Conservation (phyloP, 1,140 invertebrate genomes). For the Pectinophora gossypiella region DNA sequence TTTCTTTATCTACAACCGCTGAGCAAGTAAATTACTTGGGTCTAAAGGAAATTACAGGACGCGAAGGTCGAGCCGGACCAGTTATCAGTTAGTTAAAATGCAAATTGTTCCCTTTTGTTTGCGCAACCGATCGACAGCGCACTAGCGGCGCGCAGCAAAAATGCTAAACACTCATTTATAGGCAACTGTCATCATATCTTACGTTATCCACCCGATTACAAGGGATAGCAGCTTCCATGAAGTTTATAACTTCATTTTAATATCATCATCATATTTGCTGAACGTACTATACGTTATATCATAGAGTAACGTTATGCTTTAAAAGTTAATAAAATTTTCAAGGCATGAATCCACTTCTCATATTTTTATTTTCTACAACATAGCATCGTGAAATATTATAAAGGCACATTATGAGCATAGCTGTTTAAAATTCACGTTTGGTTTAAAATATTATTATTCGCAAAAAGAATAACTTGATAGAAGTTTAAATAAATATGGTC, state of each 20-base stretch:
- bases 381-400: too few relatives aligned
- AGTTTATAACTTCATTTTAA: slow-evolving; percentile 2
- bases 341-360: too few relatives aligned
- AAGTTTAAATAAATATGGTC: too few relatives aligned
- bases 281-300: too few relatives aligned
- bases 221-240: slow-evolving; percentile 12
- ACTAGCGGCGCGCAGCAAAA: slow-evolving; percentile 29
- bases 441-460: too few relatives aligned
- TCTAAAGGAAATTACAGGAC: slow-evolving; percentile 40
- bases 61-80: slow-evolving; percentile 31
- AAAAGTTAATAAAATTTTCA: too few relatives aligned
- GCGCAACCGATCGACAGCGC: slow-evolving; percentile 36
- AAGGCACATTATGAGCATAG: too few relatives aligned
- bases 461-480: too few relatives aligned
- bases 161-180: slow-evolving; percentile 61
- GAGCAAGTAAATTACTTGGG: slow-evolving; percentile 41
- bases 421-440: too few relatives aligned
- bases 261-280: too few relatives aligned
- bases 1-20: slow-evolving; percentile 31
- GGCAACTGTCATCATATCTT: slow-evolving; percentile 37
- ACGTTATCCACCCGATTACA: slow-evolving; percentile 34
- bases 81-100: slow-evolving; percentile 69
- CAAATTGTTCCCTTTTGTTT: slow-evolving; percentile 67
- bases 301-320: too few relatives aligned
- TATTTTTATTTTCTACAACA: too few relatives aligned